Percentiles rank a stretch among this genome's conserved stretches.
Conservation (phyloP, 2,888 invertebrate species). For the Dicranocentrus wangi region DNA sequence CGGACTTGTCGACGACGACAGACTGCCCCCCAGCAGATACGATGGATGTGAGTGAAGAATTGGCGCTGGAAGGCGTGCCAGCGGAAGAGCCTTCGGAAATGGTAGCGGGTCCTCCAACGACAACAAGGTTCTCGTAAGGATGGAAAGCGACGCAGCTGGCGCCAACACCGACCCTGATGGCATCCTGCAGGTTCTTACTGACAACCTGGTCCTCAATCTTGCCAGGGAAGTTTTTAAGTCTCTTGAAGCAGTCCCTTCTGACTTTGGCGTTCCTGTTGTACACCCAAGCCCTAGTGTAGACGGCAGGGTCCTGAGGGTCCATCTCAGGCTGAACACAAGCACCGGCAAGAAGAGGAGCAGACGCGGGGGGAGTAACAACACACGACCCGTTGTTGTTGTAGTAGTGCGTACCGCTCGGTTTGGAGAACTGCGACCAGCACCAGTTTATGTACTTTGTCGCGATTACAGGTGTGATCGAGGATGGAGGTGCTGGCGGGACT, state of each 20-base stretch:
- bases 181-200: conserved; percentile 30
- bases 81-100: not conserved
- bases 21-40: not conserved
- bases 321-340: conserved; percentile 4
- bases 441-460: conserved; percentile 72
- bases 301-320: conserved; percentile 48
- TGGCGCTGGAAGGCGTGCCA: not conserved
- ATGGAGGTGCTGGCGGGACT: no score
- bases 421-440: conserved; percentile 72
- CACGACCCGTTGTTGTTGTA: no score
- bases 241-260: conserved; percentile 76
- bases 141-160: conserved; percentile 88
- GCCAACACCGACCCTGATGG: conserved; percentile 76
- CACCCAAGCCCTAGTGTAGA: conserved; percentile 74
- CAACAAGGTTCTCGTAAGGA: conserved; percentile 91
- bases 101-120: conserved; percentile 80
- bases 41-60: not conserved
- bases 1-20: conserved; percentile 32
- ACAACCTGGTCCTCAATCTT: conserved; percentile 85
- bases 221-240: conserved; percentile 76
- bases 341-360: no score
- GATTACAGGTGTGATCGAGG: conserved; percentile 66
- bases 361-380: no score
- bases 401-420: conserved; percentile 62
- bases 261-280: conserved; percentile 82